Percentiles rank a stretch among this genome's conserved stretches.
Conservation (phyloP, 2,888 invertebrate genomes). For the Ariolimax columbianus region DNA sequence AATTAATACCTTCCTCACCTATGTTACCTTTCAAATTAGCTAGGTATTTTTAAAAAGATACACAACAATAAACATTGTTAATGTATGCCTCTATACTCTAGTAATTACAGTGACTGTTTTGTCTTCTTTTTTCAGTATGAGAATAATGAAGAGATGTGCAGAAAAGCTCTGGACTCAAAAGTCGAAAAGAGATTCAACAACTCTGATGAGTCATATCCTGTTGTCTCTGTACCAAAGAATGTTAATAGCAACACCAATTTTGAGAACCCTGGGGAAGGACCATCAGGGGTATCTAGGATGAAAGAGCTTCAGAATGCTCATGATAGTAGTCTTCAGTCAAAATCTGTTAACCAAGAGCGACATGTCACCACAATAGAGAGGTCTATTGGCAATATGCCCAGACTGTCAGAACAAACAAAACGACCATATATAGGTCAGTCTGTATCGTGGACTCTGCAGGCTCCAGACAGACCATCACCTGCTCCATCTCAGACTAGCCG, state of each 20-base stretch:
- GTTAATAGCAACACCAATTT: constrained; percentile 27
- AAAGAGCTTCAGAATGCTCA: constrained; percentile 33
- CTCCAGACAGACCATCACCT: constrained; percentile 31
- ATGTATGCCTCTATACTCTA: neutral
- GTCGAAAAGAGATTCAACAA: constrained; percentile 58
- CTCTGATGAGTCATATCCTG: neutral
- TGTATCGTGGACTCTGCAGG: constrained; percentile 41
- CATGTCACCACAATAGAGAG: constrained; percentile 48
- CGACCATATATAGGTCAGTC: constrained; percentile 37
- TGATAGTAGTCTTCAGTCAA: constrained; percentile 4
- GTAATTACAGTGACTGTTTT: neutral
- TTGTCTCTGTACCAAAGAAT: neutral
- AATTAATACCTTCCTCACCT: too few species aligned
- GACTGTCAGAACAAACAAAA: constrained; percentile 17
- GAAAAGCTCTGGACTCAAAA: constrained; percentile 67
- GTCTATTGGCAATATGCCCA: constrained; percentile 9
- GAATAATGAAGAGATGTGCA: constrained; percentile 69
- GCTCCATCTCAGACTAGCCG: neutral
- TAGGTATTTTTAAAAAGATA: too few species aligned
- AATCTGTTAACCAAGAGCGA: constrained; percentile 27
- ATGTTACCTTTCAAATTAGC: too few species aligned
- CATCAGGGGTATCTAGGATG: constrained; percentile 16
- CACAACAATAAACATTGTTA: neutral
- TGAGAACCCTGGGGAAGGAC: constrained; percentile 15
- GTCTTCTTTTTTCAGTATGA: constrained; percentile 65